Evolutionary conservation across 2,113 vertebrate species (phyloP), one percentile per base, ranked within the genome.

Genomic region (Gila orcuttii): DNA sequence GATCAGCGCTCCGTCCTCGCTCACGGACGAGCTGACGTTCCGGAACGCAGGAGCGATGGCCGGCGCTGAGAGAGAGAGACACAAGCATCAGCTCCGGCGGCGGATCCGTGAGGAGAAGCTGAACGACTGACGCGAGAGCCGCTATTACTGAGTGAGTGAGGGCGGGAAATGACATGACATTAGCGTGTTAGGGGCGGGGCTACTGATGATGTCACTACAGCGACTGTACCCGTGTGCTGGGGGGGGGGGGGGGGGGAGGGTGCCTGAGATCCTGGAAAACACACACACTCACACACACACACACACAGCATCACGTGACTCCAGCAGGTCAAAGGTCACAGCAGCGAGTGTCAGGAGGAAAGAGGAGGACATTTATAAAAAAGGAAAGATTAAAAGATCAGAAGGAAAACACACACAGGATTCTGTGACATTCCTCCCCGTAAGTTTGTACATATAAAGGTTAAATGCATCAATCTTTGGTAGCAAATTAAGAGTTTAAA

Each of bases 1-100:
- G 96, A 98, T 95, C 95, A 95, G 94, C 90, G 95, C 94, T 94
- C 94, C 96, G 79, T 96, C 96, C 92, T 97, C 95, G 93, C 93
- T 93, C 78, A 95, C 87, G 89, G 94, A 92, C 57, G 93, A 95
- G 93, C 92, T 97, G 94, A 98, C 84, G 93, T 97, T 98, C 92
- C 95, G 94, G 92, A 97, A 97, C 92, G 93, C 93, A 90, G 96
- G 95, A 91, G 93, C 94, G 90, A 91, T 90, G 55, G 95, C 93
- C 89, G 80, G 93, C 92, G 92, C 96, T 97, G 93, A 95, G 94
- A 90, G 96, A 94, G 91, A 85, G 83, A 92, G 85, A 93, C 90
- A 84, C 85, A 89, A 87, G 76, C 73, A 83, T 84, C 87, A 79
- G 88, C 50, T 55, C 52, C 5, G 17, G 17, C 15, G 4, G 45